These are phyloP conservation scores for Oxycera nigricornis DNA, from an alignment of 2,888 invertebrate genomes.

Conservation along the genomic window DNA sequence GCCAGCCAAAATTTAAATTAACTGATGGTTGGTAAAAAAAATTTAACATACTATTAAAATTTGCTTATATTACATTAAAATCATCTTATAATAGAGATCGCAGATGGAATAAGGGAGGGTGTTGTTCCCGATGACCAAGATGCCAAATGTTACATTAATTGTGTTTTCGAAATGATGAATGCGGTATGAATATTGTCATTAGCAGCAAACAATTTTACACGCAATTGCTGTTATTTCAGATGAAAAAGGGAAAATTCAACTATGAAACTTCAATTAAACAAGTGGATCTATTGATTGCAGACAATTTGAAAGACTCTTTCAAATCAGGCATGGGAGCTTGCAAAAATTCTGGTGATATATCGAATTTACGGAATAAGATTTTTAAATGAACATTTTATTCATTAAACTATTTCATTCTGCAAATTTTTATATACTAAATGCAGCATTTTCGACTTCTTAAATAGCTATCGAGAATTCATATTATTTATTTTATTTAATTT, in stretches of 20 bases:
- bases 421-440: neutral
- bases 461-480: neutral
- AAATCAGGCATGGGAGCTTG: constrained; percentile 53
- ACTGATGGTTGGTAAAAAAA: constrained; percentile 64
- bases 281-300: constrained; percentile 58
- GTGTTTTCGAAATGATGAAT: constrained; percentile 65
- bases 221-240: constrained; percentile 49
- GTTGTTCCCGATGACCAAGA: constrained; percentile 56
- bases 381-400: neutral
- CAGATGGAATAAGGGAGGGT: constrained; percentile 55
- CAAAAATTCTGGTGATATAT: constrained; percentile 52
- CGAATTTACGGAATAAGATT: no score
- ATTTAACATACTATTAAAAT: neutral
- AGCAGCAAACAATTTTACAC: neutral
- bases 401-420: no score
- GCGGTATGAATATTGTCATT: constrained; percentile 56
- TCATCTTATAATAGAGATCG: constrained; percentile 51
- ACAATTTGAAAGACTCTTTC: constrained; percentile 55
- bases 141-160: constrained; percentile 65
- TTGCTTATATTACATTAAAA: neutral
- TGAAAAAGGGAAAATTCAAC: constrained; percentile 60
- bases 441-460: no score
- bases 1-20: constrained; percentile 69
- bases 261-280: constrained; percentile 58
- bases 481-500: no score